Evolutionary conservation across 2,113 vertebrate genomes (phyloP), one percentile per base, ranked within the genome.

Genomic region (Anolis sagrei): DNA sequence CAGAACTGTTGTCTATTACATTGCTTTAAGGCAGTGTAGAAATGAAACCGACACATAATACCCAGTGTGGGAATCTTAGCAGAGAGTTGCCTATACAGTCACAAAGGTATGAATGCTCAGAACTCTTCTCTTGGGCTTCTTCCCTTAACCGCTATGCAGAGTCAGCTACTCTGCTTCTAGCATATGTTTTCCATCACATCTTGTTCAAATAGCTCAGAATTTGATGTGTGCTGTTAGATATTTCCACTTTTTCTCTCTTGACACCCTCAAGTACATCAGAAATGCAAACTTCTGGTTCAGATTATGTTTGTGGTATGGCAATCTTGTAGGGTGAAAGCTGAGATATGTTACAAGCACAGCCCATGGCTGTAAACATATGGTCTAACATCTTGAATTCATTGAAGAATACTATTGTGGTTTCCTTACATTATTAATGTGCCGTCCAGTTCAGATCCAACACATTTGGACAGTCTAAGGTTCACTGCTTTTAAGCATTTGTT

Each of bases 301-400:
- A 34, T 70, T 84, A 27, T 76, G 32, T 89, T 82, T 75, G 61
- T 23, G 34, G 34, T 91, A 36, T 85, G 81, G 62, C 61, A 76
- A 8, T 82, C 10, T 86, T 93, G 74, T 77, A 84, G 76, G 61
- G 66, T 89, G 91, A 0, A 82, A 86, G 84, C 68, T 54, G 27
- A 85, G 80, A 70, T 86, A 72, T 39, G 32, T 77, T 73, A 86
- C 29, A 84, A 88, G 10, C 32, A 29, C 48, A 72, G 87, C 0
- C 3, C 27, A 72, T 69, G 11, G 76, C 70, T 87, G 0, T 64
- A 92, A 94, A 77, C 61, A 83, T 84, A 82, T 85, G 68, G 72
- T 77, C 39, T 88, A 82, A 86, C 23, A 88, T 91, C 87, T 86
- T 86, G 84, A 88, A 85, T 1, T 91, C 4, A 86, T 92, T 83